Percentiles rank a stretch among this genome's conserved stretches.
These are phyloP conservation scores for Malaclemys terrapin DNA, from an alignment of 2,113 vertebrate species.

Conservation along the genomic window DNA sequence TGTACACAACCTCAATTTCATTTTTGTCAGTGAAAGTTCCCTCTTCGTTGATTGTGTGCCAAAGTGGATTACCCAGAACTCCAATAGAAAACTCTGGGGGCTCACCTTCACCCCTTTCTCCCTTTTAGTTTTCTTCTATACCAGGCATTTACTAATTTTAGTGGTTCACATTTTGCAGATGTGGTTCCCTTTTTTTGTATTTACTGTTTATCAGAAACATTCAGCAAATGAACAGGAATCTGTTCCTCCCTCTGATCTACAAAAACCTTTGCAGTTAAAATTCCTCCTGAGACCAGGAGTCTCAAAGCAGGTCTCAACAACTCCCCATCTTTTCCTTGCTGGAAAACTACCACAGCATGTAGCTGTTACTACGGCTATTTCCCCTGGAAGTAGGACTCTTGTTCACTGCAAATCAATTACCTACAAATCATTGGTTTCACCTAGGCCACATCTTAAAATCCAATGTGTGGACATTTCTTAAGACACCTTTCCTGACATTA, in stretches of 20 bases:
- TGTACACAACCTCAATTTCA: not conserved
- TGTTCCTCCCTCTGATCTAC: accelerated
- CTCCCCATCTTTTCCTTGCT: too few relatives aligned
- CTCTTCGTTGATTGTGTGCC: not conserved
- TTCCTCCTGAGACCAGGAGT: accelerated
- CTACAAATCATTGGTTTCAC: accelerated
- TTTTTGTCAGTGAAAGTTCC: not conserved
- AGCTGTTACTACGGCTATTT: accelerated
- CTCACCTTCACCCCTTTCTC: not conserved
- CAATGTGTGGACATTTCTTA: accelerated
- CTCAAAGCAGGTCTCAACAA: accelerated
- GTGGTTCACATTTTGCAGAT: accelerated
- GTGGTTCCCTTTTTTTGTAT: not conserved
- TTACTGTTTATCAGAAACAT: accelerated
- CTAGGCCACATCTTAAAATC: accelerated
- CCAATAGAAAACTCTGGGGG: not conserved
- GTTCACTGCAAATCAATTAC: not conserved
- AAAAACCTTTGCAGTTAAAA: accelerated
- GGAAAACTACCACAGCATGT: accelerated
- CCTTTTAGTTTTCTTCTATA: not conserved
- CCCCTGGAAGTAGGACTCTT: accelerated
- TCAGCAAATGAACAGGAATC: accelerated
- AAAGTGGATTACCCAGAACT: too few relatives aligned
- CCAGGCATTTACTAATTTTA: not conserved
- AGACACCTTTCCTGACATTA: not conserved